These are phyloP conservation scores for Mormoops blainvillei DNA, from an alignment of 2,113 vertebrate genomes.

Conservation along the genomic window DNA sequence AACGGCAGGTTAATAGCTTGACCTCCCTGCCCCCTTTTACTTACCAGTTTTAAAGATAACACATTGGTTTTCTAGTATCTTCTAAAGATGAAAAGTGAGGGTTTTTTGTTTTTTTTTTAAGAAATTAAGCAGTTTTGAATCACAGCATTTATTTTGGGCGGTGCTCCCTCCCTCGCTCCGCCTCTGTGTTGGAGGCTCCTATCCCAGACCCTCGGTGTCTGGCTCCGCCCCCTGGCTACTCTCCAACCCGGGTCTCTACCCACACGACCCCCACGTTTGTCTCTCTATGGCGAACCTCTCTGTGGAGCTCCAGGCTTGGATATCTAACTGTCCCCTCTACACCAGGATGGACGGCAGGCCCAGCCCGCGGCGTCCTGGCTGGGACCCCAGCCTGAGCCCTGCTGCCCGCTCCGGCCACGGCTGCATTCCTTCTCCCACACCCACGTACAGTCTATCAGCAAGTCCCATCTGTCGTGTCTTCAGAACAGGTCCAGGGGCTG, in stretches of 20 bases:
- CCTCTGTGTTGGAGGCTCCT: not conserved
- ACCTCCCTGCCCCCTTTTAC: not conserved
- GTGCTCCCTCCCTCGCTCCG: too few relatives aligned
- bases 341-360: not conserved
- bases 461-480: not conserved
- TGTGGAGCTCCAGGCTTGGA: not conserved
- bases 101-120: too few relatives aligned
- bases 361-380: accelerated
- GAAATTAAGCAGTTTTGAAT: too few relatives aligned
- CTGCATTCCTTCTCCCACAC: too few relatives aligned
- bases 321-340: not conserved
- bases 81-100: not conserved
- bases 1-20: not conserved
- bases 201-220: not conserved
- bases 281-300: not conserved
- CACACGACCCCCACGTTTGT: not conserved
- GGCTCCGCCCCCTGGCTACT: too few relatives aligned
- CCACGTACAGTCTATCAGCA: not conserved
- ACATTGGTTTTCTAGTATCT: not conserved
- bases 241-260: too few relatives aligned
- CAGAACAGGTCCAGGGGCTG: too few relatives aligned
- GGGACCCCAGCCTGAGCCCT: not conserved
- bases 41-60: not conserved
- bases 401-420: not conserved
- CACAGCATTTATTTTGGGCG: too few relatives aligned